Evolutionary conservation across 2,888 invertebrate species (phyloP).

Genomic region (Habroteleia sp.): DNA sequence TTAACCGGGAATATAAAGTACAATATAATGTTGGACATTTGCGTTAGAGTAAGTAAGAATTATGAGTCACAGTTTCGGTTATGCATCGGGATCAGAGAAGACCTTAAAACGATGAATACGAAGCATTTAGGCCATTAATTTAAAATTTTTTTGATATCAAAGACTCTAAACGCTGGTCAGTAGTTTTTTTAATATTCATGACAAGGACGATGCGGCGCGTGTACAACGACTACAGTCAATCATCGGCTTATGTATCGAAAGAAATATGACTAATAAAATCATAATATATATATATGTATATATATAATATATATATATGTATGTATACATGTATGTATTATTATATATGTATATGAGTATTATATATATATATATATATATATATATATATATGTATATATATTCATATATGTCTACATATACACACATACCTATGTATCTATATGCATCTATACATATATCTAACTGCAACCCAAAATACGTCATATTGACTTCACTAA

Average conservation of each 20-base stretch:
- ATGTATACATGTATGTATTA: background rate
- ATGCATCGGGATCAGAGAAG: conserved; percentile 49
- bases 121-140: conserved; percentile 61
- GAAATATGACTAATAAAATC: conserved; percentile 58
- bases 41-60: conserved; percentile 58
- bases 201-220: conserved; percentile 57
- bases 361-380: conserved; percentile 13
- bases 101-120: conserved; percentile 55
- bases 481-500: conserved; percentile 51
- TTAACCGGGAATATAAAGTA: conserved; percentile 26
- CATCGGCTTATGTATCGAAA: conserved; percentile 59
- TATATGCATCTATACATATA: background rate
- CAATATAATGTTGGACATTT: conserved; percentile 49
- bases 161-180: conserved; percentile 56
- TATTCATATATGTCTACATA: conserved; percentile 2
- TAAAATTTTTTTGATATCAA: conserved; percentile 55
- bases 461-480: conserved; percentile 43
- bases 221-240: conserved; percentile 60
- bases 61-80: conserved; percentile 57
- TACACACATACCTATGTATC: background rate
- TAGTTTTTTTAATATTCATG: conserved; percentile 59
- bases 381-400: background rate
- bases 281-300: conserved; percentile 18
- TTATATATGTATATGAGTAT: too few species aligned
- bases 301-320: background rate